Percentiles rank a stretch among this genome's conserved stretches.
phyloP scores from a whole-genome alignment of 1,140 invertebrate species.

The Drusus annulatus region DNA sequence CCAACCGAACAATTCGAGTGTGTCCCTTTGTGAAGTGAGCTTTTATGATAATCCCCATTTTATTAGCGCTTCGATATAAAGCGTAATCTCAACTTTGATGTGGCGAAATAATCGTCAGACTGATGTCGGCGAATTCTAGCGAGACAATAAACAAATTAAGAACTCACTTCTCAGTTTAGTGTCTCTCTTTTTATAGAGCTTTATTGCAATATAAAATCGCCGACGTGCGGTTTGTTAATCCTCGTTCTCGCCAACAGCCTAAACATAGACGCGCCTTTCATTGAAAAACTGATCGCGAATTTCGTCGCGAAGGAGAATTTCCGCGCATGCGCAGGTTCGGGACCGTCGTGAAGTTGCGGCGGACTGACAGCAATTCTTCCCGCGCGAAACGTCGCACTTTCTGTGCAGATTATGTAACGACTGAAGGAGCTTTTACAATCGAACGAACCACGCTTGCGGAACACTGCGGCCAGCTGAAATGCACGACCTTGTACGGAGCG shows the following conservation, averaged over 20 bases:
- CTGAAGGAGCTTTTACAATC: too few relatives aligned
- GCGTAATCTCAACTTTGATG: conserved; percentile 27
- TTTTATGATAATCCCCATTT: conserved; percentile 18
- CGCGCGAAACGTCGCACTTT: conserved; percentile 12
- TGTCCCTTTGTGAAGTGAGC: neutral
- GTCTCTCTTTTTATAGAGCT: neutral
- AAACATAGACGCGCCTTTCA: conserved; percentile 17
- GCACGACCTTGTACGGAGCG: too few relatives aligned
- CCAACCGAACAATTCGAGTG: neutral
- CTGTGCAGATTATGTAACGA: neutral
- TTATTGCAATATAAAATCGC: conserved; percentile 14
- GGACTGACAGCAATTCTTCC: neutral
- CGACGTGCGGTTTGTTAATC: neutral
- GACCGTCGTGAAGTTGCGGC: neutral
- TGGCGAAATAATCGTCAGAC: neutral
- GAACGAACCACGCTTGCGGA: too few relatives aligned
- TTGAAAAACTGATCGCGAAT: conserved; percentile 24
- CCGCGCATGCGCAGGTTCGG: neutral
- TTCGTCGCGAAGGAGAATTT: neutral
- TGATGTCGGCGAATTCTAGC: neutral
- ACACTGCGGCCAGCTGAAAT: too few relatives aligned
- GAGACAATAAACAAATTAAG: conserved; percentile 5
- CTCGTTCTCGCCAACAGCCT: neutral
- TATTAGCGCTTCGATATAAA: conserved; percentile 3
- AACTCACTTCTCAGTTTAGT: neutral